phyloP scores from a whole-genome alignment of 2,888 invertebrate species.

The Cancer borealis region DNA sequence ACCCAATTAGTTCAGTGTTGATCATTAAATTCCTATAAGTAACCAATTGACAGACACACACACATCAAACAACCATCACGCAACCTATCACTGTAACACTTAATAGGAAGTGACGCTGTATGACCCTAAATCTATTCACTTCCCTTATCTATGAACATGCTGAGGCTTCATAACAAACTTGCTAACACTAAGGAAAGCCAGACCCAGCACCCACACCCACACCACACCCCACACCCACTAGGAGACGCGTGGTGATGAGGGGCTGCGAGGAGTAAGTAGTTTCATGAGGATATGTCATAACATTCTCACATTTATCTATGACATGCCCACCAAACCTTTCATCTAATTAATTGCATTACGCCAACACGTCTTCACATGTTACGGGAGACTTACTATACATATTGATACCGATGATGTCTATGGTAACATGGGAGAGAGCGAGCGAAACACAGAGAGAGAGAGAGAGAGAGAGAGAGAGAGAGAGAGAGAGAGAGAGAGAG shows the following conservation, averaged over 20 bases:
- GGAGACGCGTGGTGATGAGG: not conserved
- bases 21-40: not conserved
- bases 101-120: not conserved
- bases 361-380: too few relatives aligned
- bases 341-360: too few relatives aligned
- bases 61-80: not conserved
- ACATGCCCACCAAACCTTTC: not conserved
- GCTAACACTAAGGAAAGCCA: not conserved
- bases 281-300: not conserved
- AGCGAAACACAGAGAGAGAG: not conserved
- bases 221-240: not conserved
- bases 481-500: slow-evolving; percentile 50
- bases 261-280: not conserved
- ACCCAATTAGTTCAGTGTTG: not conserved
- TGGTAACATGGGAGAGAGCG: not conserved
- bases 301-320: not conserved
- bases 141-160: too few relatives aligned
- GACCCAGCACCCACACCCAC: not conserved
- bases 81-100: too few relatives aligned
- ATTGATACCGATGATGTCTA: too few relatives aligned
- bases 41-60: too few relatives aligned
- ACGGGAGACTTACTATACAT: too few relatives aligned
- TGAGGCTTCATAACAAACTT: not conserved
- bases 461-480: slow-evolving; percentile 36
- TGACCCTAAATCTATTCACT: too few relatives aligned